Base-by-base conservation (phyloP, 2,888 invertebrate genomes). In the Scrobipalpa atriplicella region DNA sequence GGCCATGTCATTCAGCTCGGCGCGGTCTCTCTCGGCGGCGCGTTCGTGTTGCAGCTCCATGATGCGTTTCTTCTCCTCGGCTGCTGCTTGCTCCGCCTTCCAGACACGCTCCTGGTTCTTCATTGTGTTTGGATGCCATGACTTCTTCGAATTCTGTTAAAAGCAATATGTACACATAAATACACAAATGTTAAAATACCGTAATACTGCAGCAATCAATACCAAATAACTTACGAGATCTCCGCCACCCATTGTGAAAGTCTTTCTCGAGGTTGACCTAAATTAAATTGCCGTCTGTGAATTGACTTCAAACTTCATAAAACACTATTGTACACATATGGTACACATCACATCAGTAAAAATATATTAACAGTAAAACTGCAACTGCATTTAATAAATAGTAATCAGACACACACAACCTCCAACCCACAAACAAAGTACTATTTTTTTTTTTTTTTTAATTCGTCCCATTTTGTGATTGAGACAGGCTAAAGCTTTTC, bases 71-170 rank as follows among this genome's bases (percentile, higher is more conserved):
- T 95, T 95, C 76, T 96, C 96, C 71, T 94, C 94, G n/a, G 94
- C 94, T 66, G 94, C 95, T 18, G 95, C 95, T 78, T 96, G 95
- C 73, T 96, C 96, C 0, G 96, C 96, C 79, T 96, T 96, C 95
- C 96, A 96, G 0, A 96, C 96, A 61, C 95, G 94, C 76, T 96
- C 96, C 81, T 96, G 96, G 77, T 96, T 96, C 79, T 95, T 95
- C 90, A 95, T 93, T 0, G 95, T 96, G 70, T 94, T 95, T 21
- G 96, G 96, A 87, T 96, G 96, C 96, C 96, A 96, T 89, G 96
- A 96, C 79, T 96, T 96, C 72, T 96, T 96, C 2, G 95, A 92
- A 85, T 96, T 96, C 96, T 96, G 73, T 10, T 71, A 19, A 8
- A 19, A 21, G 16, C 18, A 18, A 21, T 8, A 52, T n/a, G 29